Evolutionary conservation across 2,888 invertebrate genomes (phyloP), one percentile per base, ranked within the genome.

Genomic region (Tolmerus cingulatus): DNA sequence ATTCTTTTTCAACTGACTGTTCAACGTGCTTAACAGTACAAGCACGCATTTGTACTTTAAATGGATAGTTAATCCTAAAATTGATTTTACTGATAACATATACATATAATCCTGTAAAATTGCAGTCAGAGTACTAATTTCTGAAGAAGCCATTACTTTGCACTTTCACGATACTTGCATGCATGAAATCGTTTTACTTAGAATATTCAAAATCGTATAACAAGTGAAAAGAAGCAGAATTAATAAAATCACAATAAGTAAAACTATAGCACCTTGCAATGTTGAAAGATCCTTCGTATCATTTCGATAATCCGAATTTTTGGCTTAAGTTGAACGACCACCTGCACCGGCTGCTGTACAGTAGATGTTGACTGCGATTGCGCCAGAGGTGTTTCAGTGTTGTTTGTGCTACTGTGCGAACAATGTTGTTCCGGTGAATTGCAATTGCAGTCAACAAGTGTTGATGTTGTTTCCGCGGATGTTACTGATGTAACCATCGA

Each of bases 291-390:
- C 90, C 90, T 89, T 76, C 90, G 90, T 82, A 91, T 89, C 90
- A 90, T 90, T 87, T 90, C 90, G 86, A 90, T 90, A 88, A 89
- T 89, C 66, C 91, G 90, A 89, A 90, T 90, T 88, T 91, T 91
- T 77, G 91, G 90, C 88, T 91, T 90, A 74, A 89, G 88, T 89
- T 90, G 89, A 87, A 89, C 87, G 82, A 90, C 90, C 84, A 89
- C 86, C 74, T 89, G 88, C 43, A 89, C 87, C 19, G 88, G 88
- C 87, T 88, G 88, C 77, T 88, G 88, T n/a, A 43, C 74, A 46
- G 74, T 27, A 3, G 16, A 16, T 14, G n/a, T 34, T 86, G 14
- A 46, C 46, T 37, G 74, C 40, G 46, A 43, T 55, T 55, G 86
- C 76, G 27, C 43, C n/a, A 51, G 16, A 2, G 55, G 23, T 46